These are phyloP conservation scores for Chelon labrosus DNA, from an alignment of 2,797 vertebrate genomes.

Conservation along the genomic window DNA sequence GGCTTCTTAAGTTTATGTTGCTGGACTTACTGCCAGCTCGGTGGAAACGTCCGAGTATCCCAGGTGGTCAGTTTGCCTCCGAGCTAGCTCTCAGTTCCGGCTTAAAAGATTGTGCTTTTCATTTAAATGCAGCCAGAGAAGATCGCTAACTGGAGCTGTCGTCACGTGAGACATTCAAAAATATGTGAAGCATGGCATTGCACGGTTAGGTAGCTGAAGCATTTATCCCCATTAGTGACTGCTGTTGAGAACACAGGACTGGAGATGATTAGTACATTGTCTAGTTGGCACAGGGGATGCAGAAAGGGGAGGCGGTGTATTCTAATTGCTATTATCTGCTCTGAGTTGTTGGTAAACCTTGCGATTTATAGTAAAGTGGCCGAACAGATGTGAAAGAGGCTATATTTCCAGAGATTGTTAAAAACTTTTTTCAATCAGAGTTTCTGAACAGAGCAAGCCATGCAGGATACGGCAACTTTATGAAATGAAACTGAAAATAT, in stretches of 20 bases:
- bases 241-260: conserved; percentile 3
- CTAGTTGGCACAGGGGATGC: conserved; percentile 7
- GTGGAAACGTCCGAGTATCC: conserved; percentile 12
- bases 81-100: not conserved
- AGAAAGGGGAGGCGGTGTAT: not conserved
- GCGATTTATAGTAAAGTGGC: not conserved
- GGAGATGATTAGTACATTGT: conserved; percentile 12
- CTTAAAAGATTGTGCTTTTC: not conserved
- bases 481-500: conserved; percentile 11
- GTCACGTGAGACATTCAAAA: not conserved
- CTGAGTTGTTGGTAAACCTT: not conserved
- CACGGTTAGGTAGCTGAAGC: not conserved
- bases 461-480: not conserved
- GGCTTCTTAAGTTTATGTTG: conserved; percentile 9
- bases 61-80: conserved; percentile 22
- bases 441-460: not conserved
- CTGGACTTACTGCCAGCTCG: conserved; percentile 2
- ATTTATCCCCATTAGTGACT: conserved; percentile 20
- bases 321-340: conserved; percentile 7
- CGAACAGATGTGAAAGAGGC: conserved; percentile 5
- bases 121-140: not conserved
- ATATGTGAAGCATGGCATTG: conserved; percentile 21
- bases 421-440: not conserved
- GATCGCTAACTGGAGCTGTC: not conserved
- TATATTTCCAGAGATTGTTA: too few species aligned